These are phyloP conservation scores for Achroia grisella DNA, from an alignment of 1,140 invertebrate species.

Conservation along the genomic window DNA sequence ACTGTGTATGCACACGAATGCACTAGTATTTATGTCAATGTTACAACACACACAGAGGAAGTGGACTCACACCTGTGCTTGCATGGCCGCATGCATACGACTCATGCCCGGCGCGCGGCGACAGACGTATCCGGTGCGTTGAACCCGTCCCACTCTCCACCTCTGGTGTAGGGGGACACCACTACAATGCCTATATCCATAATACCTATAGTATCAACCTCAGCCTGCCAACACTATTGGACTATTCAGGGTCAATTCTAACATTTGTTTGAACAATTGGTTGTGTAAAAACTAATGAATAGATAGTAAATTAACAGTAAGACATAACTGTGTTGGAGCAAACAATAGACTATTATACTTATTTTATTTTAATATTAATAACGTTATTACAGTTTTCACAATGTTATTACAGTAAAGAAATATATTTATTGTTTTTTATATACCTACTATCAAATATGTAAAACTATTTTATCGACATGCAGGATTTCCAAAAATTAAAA, in stretches of 20 bases:
- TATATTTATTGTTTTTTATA: too few species aligned
- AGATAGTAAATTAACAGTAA: too few species aligned
- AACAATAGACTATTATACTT: too few species aligned
- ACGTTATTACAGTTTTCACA: too few species aligned
- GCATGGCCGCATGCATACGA: constrained; percentile 25
- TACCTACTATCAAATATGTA: too few species aligned
- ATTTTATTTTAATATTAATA: too few species aligned
- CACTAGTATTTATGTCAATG: constrained; percentile 64
- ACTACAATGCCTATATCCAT: constrained; percentile 15
- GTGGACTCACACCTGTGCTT: constrained; percentile 37
- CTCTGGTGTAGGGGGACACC: too few species aligned
- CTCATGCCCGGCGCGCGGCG: constrained; percentile 38
- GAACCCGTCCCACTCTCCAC: constrained; percentile 40
- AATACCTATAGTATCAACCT: constrained; percentile 14
- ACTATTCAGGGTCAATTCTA: constrained; percentile 26
- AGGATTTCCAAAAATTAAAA: too few species aligned
- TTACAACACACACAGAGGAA: constrained; percentile 39
- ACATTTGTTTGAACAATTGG: constrained; percentile 21
- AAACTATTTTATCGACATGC: too few species aligned
- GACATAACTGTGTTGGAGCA: too few species aligned
- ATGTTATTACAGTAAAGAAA: too few species aligned
- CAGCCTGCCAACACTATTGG: constrained; percentile 25
- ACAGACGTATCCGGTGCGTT: constrained; percentile 65
- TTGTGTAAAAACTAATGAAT: constrained; percentile 1
- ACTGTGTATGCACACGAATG: constrained; percentile 17